Percentiles rank a stretch among this genome's conserved stretches.
phyloP scores from a whole-genome alignment of 2,113 vertebrate genomes.

The Solea senegalensis region DNA sequence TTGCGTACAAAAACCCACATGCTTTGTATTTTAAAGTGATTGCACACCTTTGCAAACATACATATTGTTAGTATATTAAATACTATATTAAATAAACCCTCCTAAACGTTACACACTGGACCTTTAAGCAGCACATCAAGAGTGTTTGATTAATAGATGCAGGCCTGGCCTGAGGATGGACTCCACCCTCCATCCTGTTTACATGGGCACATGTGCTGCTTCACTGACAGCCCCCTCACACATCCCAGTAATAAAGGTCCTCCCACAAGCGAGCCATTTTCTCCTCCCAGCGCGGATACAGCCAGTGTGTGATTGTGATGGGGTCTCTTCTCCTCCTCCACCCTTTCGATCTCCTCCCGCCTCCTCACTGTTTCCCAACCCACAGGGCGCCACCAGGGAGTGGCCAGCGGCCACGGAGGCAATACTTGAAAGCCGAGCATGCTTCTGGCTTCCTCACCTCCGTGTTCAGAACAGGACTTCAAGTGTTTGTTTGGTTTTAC shows the following conservation, averaged over 20 bases:
- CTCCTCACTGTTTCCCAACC: slow-evolving; percentile 56
- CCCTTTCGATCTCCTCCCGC: slow-evolving; percentile 60
- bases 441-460: slow-evolving; percentile 50
- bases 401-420: slow-evolving; percentile 77
- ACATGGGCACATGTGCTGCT: slow-evolving; percentile 72
- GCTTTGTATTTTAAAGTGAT: no score
- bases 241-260: slow-evolving; percentile 52
- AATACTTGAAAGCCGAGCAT: slow-evolving; percentile 58
- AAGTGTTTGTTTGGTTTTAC: accelerated
- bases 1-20: no score
- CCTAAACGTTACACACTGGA: not conserved
- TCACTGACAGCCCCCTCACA: slow-evolving; percentile 66
- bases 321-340: slow-evolving; percentile 51
- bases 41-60: no score
- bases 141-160: slow-evolving; percentile 1
- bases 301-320: slow-evolving; percentile 48
- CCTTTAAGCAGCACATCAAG: not conserved
- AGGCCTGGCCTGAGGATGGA: slow-evolving; percentile 31
- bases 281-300: slow-evolving; percentile 62
- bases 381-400: slow-evolving; percentile 71
- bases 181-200: slow-evolving; percentile 76
- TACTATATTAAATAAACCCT: no score
- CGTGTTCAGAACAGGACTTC: not conserved
- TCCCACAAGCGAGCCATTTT: slow-evolving; percentile 62
- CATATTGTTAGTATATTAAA: no score